These are phyloP conservation scores for Hypsopygia costalis DNA, from an alignment of 2,888 invertebrate species.

Conservation along the genomic window DNA sequence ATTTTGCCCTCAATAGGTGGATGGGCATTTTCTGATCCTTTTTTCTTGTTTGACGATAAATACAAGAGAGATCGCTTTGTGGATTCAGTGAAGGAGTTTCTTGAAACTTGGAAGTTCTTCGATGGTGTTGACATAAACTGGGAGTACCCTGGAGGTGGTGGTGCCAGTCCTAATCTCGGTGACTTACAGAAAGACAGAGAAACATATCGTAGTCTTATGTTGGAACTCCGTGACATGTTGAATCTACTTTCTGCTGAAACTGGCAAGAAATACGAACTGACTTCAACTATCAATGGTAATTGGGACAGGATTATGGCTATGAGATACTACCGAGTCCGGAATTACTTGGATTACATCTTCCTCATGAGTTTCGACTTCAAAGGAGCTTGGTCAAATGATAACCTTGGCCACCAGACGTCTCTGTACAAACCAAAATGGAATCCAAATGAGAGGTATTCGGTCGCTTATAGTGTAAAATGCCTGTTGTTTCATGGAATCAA, in stretches of 20 bases:
- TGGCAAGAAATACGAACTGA: slow-evolving; percentile 68
- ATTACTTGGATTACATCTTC: slow-evolving; percentile 75
- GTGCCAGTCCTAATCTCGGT: slow-evolving; percentile 68
- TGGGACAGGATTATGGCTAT: slow-evolving; percentile 77
- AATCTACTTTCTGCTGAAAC: slow-evolving; percentile 60
- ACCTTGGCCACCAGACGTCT: slow-evolving; percentile 65
- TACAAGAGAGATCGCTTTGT: slow-evolving; percentile 63
- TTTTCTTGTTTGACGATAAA: slow-evolving; percentile 68
- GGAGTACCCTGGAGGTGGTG: slow-evolving; percentile 76
- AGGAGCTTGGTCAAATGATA: slow-evolving; percentile 74
- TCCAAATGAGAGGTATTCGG: slow-evolving; percentile 71
- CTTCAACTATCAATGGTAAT: slow-evolving; percentile 71
- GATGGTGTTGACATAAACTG: slow-evolving; percentile 75
- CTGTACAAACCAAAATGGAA: slow-evolving; percentile 68
- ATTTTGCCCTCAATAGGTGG: slow-evolving; percentile 70
- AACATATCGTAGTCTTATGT: slow-evolving; percentile 62
- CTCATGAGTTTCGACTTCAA: slow-evolving; percentile 75
- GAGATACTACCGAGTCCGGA: slow-evolving; percentile 64
- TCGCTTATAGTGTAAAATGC: slow-evolving; percentile 71
- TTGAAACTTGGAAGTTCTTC: slow-evolving; percentile 74
- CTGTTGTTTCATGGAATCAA: slow-evolving; percentile 67
- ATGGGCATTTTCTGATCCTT: slow-evolving; percentile 73
- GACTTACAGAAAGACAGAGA: slow-evolving; percentile 66
- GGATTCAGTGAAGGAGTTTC: slow-evolving; percentile 67
- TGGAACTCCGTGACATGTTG: slow-evolving; percentile 65